Evolutionary conservation across 2,797 vertebrate genomes (phyloP).

Genomic region (Lerista edwardsae): DNA sequence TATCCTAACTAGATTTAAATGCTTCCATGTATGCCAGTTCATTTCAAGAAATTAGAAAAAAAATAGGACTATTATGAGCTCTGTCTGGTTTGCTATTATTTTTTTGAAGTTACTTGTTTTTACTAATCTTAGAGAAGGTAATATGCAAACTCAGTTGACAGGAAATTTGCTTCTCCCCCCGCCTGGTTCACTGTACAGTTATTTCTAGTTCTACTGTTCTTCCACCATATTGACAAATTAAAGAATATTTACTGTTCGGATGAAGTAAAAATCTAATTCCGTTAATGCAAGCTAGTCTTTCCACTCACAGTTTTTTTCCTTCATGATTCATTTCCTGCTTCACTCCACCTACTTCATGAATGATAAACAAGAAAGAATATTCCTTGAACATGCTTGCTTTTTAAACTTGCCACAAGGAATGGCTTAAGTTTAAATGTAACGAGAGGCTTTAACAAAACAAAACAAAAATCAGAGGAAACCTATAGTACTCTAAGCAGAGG

Average conservation of each 20-base stretch:
- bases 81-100: fast-evolving
- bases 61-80: neutral
- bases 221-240: constrained; percentile 34
- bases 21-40: neutral
- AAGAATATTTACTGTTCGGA: neutral
- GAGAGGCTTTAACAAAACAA: no score
- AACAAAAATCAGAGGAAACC: neutral
- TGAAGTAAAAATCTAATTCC: constrained; percentile 22
- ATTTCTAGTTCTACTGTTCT: neutral
- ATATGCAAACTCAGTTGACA: neutral
- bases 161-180: neutral
- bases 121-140: neutral
- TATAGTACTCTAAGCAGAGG: neutral
- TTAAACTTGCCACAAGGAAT: neutral
- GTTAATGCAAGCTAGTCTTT: constrained; percentile 42
- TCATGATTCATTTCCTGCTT: constrained; percentile 37
- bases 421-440: neutral
- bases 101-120: neutral
- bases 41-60: neutral
- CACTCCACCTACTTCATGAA: constrained; percentile 17
- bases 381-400: constrained; percentile 22
- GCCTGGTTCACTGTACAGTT: neutral
- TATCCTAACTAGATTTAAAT: neutral
- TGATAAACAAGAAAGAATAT: constrained; percentile 41
- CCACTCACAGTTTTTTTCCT: constrained; percentile 9